Evolutionary conservation across 2,888 invertebrate species (phyloP), one percentile per base, ranked within the genome.

Genomic region (Xylophagus ater): DNA sequence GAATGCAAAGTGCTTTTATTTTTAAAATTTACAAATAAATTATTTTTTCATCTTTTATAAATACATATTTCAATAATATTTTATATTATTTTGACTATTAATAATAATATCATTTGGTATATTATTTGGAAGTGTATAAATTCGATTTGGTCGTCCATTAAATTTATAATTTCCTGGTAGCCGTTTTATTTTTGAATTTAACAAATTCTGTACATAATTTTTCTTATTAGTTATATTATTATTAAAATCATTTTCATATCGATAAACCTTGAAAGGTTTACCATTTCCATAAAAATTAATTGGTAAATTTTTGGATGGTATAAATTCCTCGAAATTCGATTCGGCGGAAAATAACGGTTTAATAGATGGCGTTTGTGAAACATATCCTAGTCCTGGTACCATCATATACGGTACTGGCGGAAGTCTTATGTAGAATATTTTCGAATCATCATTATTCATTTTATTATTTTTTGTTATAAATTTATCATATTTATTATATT

Each of bases 391-490:
- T 2, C 87, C 86, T 1, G 86, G 86, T 3, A 87, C 80, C 58
- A 78, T 86, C 69, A 84, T 80, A 65, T 88, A 88, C 0, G 88
- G 87, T 25, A 82, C 77, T 4, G 88, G 83, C 1, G 88, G 88
- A 42, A 89, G 66, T 47, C 84, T 73, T 44, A 89, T 85, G 66
- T 84, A 88, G 62, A 83, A 88, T 49, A 88, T 83, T 25, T 85
- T 82, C 0, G 87, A 88, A 55, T 88, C 82, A 48, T 74, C 71
- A 30, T 69, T 71, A 15, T 9, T 15, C 21, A 26, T 35, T 26
- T 37, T 37, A 19, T 28, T 24, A 23, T 8, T 23, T 23, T 23
- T 23, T 23, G 9, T 23, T 23, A 23, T 23, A 23, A 23, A 8
- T 6, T 23, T 23, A 9, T 23, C n/a, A n/a, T n/a, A n/a, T n/a